These are phyloP conservation scores for Callospermophilus lateralis DNA, from an alignment of 2,113 vertebrate genomes.

Conservation along the genomic window DNA sequence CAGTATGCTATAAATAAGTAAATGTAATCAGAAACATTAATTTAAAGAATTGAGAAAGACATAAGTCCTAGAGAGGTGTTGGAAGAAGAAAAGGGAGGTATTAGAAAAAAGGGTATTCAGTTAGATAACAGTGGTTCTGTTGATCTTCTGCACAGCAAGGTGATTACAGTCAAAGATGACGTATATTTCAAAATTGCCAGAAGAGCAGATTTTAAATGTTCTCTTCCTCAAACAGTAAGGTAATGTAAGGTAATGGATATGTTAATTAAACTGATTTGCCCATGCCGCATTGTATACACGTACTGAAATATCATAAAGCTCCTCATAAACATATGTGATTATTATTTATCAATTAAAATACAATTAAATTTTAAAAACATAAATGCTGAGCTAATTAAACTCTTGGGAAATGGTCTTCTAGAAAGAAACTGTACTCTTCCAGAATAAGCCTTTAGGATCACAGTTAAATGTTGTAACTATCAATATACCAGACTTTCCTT, in stretches of 20 bases:
- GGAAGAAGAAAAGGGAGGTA: not conserved
- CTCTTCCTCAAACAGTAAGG: not conserved
- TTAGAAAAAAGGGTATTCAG: not conserved
- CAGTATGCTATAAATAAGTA: not conserved
- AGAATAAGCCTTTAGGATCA: constrained; percentile 12
- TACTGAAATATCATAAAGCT: not conserved
- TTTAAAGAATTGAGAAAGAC: too few relatives aligned
- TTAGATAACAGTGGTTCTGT: not conserved
- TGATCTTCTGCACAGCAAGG: not conserved
- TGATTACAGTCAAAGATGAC: not conserved
- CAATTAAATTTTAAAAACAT: not conserved
- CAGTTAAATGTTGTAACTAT: not conserved
- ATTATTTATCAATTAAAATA: not conserved
- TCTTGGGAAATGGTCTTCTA: not conserved
- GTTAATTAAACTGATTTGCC: not conserved
- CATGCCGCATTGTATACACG: not conserved
- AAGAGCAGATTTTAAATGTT: too few relatives aligned
- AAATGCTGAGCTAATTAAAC: not conserved
- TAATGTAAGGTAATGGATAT: not conserved
- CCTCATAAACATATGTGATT: not conserved
- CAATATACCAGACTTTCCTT: not conserved
- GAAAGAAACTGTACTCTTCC: not conserved
- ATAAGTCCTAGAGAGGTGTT: too few relatives aligned
- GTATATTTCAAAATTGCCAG: not conserved
- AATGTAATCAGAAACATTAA: not conserved